Evolutionary conservation across 2,888 invertebrate genomes (phyloP).

Genomic region (Acrobasis suavella): DNA sequence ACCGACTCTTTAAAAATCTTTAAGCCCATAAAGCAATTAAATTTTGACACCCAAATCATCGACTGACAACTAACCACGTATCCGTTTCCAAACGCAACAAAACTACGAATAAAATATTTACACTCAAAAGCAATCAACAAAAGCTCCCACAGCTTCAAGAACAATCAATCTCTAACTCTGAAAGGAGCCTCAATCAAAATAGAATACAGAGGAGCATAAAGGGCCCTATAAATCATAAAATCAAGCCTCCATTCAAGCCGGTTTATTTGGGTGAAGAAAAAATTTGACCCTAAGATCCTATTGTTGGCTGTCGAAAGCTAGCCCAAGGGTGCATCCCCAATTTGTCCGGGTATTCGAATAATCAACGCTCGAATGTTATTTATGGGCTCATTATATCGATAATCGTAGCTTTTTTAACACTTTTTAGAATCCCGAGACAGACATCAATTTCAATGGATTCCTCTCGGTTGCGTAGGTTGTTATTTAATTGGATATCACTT

Average conservation of each 20-base stretch:
- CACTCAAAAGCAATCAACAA: slow-evolving; percentile 68
- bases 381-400: slow-evolving; percentile 76
- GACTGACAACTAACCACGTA: slow-evolving; percentile 23
- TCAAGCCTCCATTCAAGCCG: slow-evolving; percentile 75
- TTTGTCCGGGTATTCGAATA: slow-evolving; percentile 73
- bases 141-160: slow-evolving; percentile 75
- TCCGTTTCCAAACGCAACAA: slow-evolving; percentile 42
- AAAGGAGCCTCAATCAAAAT: slow-evolving; percentile 81
- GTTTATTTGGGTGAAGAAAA: slow-evolving; percentile 68
- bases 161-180: slow-evolving; percentile 79
- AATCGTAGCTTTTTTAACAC: slow-evolving; percentile 56
- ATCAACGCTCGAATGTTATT: slow-evolving; percentile 68
- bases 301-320: slow-evolving; percentile 53
- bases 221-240: slow-evolving; percentile 80
- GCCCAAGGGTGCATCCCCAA: slow-evolving; percentile 70
- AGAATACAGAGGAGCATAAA: slow-evolving; percentile 78
- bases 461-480: slow-evolving; percentile 57
- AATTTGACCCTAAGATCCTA: slow-evolving; percentile 67
- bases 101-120: slow-evolving; percentile 72
- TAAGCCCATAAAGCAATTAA: slow-evolving; percentile 7
- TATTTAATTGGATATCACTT: slow-evolving; percentile 66
- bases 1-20: slow-evolving; percentile 4
- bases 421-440: slow-evolving; percentile 27
- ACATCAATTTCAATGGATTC: slow-evolving; percentile 36
- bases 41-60: slow-evolving; percentile 11